These are phyloP conservation scores for Catalaphyllia jardinei DNA, from an alignment of 64 coral and sea anemone genomes.

Conservation along the genomic window DNA sequence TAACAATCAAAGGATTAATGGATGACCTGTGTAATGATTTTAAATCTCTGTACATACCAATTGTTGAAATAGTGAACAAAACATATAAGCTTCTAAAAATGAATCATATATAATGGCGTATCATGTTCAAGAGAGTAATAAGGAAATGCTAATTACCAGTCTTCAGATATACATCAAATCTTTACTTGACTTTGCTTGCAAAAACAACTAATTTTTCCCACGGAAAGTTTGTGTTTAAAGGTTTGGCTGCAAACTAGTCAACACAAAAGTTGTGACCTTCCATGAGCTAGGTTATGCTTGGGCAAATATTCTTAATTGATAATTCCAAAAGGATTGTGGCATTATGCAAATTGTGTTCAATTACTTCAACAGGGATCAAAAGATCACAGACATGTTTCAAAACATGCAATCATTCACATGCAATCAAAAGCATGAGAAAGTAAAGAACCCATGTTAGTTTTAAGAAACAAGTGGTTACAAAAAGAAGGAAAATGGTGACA, in stretches of 20 bases:
- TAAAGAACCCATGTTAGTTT: too few relatives aligned
- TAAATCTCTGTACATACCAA: not conserved
- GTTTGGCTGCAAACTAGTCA: not conserved
- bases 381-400: slow-evolving; percentile 8
- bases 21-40: not conserved
- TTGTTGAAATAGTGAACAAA: not conserved
- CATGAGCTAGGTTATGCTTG: not conserved
- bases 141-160: not conserved
- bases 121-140: not conserved
- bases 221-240: not conserved
- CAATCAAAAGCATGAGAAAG: not conserved
- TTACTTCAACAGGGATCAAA: slow-evolving; percentile 26
- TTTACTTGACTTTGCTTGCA: not conserved
- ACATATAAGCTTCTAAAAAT: not conserved
- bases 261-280: not conserved
- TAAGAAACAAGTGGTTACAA: too few relatives aligned
- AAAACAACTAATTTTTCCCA: not conserved
- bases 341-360: not conserved
- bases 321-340: not conserved
- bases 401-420: slow-evolving; percentile 27
- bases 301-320: not conserved
- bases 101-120: not conserved
- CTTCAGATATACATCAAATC: not conserved
- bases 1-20: slow-evolving; percentile 8
- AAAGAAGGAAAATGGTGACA: too few relatives aligned